phyloP scores from a whole-genome alignment of 1,140 invertebrate genomes.

The Lasioglossum albipes region DNA sequence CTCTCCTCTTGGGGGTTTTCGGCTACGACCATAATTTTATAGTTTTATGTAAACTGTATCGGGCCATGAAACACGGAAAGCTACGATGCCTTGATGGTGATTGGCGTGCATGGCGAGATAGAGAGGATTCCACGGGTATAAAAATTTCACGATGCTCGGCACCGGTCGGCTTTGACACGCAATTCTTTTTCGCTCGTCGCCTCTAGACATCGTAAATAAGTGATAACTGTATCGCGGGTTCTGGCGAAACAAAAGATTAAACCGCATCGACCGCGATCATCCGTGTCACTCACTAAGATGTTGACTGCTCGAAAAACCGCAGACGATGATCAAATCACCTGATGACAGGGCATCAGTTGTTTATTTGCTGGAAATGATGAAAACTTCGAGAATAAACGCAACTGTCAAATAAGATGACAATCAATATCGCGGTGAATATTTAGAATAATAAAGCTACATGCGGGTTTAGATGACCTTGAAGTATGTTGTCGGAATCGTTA shows the following conservation, averaged over 20 bases:
- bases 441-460: too few species aligned
- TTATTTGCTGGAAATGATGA: too few species aligned
- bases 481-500: too few species aligned
- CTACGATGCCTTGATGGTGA: conserved; percentile 72
- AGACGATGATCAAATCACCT: too few species aligned
- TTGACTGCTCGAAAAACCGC: not conserved
- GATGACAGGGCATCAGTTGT: too few species aligned
- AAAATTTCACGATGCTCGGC: conserved; percentile 64
- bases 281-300: not conserved
- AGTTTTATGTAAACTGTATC: conserved; percentile 77
- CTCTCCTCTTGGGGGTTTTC: conserved; percentile 51
- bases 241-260: conserved; percentile 20
- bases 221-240: conserved; percentile 45
- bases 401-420: too few species aligned
- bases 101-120: conserved; percentile 67
- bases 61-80: conserved; percentile 68
- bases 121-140: conserved; percentile 52
- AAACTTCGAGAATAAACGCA: too few species aligned
- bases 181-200: conserved; percentile 59
- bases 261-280: not conserved
- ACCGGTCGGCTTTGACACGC: conserved; percentile 59
- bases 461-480: too few species aligned
- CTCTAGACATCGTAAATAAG: conserved; percentile 50
- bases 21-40: conserved; percentile 73
- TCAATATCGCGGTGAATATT: too few species aligned